Evolutionary conservation across 2,797 vertebrate species (phyloP), one percentile per base, ranked within the genome.

Genomic region (Lateolabrax maculatus): DNA sequence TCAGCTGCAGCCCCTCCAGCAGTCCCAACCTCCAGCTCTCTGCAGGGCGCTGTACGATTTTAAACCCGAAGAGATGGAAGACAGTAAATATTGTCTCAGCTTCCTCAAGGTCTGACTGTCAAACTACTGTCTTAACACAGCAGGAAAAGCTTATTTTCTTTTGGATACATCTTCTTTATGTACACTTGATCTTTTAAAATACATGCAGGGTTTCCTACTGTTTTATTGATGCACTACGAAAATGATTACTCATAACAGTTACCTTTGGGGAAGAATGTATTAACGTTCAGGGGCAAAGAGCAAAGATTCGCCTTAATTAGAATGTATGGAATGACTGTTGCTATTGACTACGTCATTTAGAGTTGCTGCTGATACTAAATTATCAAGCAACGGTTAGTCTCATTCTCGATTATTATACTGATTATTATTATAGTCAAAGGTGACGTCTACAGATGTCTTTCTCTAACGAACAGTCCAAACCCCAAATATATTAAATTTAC

Each of bases 11-110:
- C 60, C 94, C 25, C 73, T 71, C 55, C 87, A 88, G 77, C 89
- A 82, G 75, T 21, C 95, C 21, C 95, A 95, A 78, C 93, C 94
- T 0, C 92, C 76, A 5, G 94, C 97, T 1, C 95, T 98, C 13
- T 96, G 97, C 92, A 96, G 95, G 81, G 96, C 96, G 1, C 95
- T 97, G 66, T 96, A 90, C 62, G 93, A 97, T 94, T 97, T 97
- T 0, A 95, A 96, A 60, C 92, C 95, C 15, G 94, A 94, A 58
- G 89, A 95, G 75, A 95, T 95, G 84, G 93, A 90, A 1, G 95
- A 96, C 29, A 93, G 86, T 84, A 94, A 95, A 88, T 96, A 96
- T 63, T 96, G 94, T 89, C 94, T 97, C 81, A 92, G 93, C 43
- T 96, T 98, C 79, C 86, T 93, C 44, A 99, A 98, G 97, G 98